Conservation (phyloP, 1,140 invertebrate species). For the Bemisia tabaci region DNA sequence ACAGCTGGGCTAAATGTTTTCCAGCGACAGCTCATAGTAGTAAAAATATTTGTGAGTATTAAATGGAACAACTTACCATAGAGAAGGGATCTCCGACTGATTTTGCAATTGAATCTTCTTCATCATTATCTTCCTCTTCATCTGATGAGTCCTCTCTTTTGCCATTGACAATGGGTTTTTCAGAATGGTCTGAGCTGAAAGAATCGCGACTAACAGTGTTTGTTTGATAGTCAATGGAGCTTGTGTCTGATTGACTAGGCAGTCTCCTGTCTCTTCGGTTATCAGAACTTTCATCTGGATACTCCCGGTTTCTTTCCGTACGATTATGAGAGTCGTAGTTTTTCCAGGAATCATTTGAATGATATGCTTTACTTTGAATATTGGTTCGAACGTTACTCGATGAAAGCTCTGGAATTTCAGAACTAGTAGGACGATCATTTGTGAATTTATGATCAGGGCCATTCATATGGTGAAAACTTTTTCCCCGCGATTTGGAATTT, state of each 20-base stretch:
- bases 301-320: no score
- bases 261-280: no score
- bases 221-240: no score
- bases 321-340: no score
- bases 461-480: slow-evolving; percentile 18
- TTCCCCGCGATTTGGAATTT: slow-evolving; percentile 4
- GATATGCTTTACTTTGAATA: neutral
- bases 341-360: neutral
- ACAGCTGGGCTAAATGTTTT: no score
- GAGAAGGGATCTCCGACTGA: no score
- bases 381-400: neutral
- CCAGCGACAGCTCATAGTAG: no score
- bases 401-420: neutral
- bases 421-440: slow-evolving; percentile 25
- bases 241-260: no score
- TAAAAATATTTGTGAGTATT: no score
- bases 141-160: slow-evolving; percentile 36
- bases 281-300: no score
- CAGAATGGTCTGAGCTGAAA: neutral
- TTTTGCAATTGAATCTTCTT: slow-evolving; percentile 19
- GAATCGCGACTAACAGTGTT: neutral
- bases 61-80: no score
- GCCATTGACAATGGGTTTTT: slow-evolving; percentile 23
- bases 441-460: neutral
- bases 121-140: slow-evolving; percentile 33